phyloP scores from a whole-genome alignment of 1,140 invertebrate species.

The Drosophila chauvacae region DNA sequence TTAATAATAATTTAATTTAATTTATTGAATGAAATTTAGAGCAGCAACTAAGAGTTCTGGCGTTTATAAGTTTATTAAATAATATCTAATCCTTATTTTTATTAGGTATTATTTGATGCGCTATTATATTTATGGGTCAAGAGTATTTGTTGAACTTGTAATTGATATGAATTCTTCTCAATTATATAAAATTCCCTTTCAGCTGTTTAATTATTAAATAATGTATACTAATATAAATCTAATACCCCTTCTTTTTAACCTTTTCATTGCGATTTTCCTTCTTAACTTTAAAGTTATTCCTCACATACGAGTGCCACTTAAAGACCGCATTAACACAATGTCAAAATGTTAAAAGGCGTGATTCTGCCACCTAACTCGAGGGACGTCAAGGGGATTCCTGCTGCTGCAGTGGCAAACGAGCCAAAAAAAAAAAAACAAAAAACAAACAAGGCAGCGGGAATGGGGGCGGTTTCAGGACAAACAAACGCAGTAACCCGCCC shows the following conservation, averaged over 20 bases:
- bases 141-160: no score
- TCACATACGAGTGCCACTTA: slow-evolving; percentile 43
- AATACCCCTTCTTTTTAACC: neutral
- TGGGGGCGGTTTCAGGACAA: slow-evolving; percentile 35
- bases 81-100: no score
- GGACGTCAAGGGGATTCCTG: neutral
- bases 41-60: neutral
- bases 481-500: slow-evolving; percentile 64
- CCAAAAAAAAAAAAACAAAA: slow-evolving; percentile 47
- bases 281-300: slow-evolving; percentile 17
- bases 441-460: slow-evolving; percentile 22
- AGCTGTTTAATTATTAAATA: no score
- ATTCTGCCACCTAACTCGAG: slow-evolving; percentile 54
- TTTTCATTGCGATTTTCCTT: neutral
- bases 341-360: slow-evolving; percentile 81
- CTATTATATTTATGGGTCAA: no score
- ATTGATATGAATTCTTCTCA: no score
- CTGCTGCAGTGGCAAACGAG: slow-evolving; percentile 45
- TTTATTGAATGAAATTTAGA: neutral
- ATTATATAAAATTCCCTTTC: no score
- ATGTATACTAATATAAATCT: no score
- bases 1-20: neutral
- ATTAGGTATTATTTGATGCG: no score
- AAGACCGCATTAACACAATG: slow-evolving; percentile 79
- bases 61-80: no score